Conservation (phyloP, 2,113 vertebrate genomes). For the Equus przewalskii region DNA sequence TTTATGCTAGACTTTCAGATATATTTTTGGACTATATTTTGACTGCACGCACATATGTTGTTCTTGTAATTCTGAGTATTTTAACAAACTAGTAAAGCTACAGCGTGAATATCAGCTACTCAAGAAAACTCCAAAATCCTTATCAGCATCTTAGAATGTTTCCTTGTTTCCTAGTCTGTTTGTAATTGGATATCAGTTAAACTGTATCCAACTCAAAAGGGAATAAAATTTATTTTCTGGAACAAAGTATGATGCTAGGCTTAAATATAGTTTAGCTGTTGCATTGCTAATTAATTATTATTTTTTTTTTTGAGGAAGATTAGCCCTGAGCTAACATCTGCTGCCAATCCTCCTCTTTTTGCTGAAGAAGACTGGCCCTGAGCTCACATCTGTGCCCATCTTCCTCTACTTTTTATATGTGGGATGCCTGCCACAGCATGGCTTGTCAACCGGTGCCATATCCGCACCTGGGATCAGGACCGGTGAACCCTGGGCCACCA, state of each 20-base stretch:
- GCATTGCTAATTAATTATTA: not conserved
- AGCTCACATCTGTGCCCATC: too few relatives aligned
- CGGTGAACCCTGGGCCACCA: too few relatives aligned
- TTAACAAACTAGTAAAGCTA: not conserved
- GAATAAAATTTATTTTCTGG: not conserved
- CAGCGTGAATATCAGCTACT: not conserved
- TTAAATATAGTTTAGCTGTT: not conserved
- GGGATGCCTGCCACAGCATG: too few relatives aligned
- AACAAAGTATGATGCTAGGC: not conserved
- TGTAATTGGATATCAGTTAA: not conserved
- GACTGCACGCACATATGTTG: not conserved
- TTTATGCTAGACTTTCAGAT: not conserved
- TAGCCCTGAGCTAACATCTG: too few relatives aligned
- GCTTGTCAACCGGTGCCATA: too few relatives aligned
- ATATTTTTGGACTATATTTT: slow-evolving; percentile 4
- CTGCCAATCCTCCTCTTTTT: too few relatives aligned
- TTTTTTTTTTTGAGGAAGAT: too few relatives aligned
- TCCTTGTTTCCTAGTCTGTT: not conserved
- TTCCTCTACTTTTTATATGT: too few relatives aligned
- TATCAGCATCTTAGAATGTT: not conserved
- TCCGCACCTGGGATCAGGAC: too few relatives aligned
- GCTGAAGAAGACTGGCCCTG: too few relatives aligned
- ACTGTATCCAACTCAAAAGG: not conserved
- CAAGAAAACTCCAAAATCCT: not conserved
- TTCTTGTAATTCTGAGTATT: not conserved